Percentiles rank a stretch among this genome's conserved stretches.
Conservation (phyloP, 1,140 invertebrate genomes). For the Cheumatopsyche charites region DNA sequence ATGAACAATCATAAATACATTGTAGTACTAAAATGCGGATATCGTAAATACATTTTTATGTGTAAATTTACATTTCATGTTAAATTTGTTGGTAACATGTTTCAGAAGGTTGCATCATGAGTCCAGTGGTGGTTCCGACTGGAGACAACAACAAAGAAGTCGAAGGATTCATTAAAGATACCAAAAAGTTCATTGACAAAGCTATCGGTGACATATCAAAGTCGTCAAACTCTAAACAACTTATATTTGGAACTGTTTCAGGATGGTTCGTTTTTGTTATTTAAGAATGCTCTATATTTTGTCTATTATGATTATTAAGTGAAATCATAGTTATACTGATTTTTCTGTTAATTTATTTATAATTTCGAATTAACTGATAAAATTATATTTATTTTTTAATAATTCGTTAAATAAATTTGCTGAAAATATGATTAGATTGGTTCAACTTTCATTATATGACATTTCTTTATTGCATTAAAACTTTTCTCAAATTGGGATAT, state of each 20-base stretch:
- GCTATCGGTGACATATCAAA: conserved; percentile 80
- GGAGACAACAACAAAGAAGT: conserved; percentile 55
- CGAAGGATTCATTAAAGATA: conserved; percentile 67
- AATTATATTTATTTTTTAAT: not conserved
- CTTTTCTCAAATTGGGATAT: too few species aligned
- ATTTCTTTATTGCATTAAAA: too few species aligned
- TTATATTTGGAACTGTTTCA: conserved; percentile 81
- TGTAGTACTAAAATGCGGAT: too few species aligned
- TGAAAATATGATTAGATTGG: too few species aligned
- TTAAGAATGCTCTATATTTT: conserved; percentile 12
- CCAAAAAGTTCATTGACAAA: conserved; percentile 73
- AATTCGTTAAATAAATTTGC: too few species aligned
- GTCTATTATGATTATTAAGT: not conserved
- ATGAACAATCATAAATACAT: too few species aligned
- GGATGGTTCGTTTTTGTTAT: conserved; percentile 75
- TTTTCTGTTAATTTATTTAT: conserved; percentile 10
- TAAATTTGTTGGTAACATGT: too few species aligned
- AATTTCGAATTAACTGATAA: not conserved
- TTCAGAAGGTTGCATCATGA: not conserved
- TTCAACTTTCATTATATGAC: too few species aligned
- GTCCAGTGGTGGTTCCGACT: not conserved
- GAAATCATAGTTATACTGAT: conserved; percentile 30
- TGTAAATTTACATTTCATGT: too few species aligned
- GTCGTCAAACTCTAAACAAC: conserved; percentile 84
- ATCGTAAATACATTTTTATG: too few species aligned